Conservation (phyloP, 2,113 vertebrate species). For the Cathartes aura region DNA sequence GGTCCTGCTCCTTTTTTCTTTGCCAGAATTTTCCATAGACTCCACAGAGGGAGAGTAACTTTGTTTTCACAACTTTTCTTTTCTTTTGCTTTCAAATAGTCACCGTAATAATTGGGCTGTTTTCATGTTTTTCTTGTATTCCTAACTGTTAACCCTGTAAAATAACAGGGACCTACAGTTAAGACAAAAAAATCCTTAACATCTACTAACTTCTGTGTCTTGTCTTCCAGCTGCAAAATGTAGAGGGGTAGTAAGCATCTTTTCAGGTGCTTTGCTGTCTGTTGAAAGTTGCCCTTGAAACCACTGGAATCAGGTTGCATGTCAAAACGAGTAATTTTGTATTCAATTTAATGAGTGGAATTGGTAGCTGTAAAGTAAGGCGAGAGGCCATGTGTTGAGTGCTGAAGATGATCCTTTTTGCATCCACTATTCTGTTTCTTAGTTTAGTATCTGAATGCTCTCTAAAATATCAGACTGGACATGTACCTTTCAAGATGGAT, state of each 20-base stretch:
- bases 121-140: not conserved
- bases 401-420: not conserved
- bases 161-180: not conserved
- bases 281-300: not conserved
- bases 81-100: not conserved
- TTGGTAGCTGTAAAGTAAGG: not conserved
- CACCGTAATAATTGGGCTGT: not conserved
- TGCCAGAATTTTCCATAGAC: not conserved
- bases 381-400: fast-evolving
- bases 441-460: not conserved
- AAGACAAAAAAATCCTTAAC: not conserved
- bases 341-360: not conserved
- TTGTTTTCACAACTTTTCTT: not conserved
- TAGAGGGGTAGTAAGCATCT: not conserved
- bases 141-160: not conserved
- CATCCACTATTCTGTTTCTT: not conserved
- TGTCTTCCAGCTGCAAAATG: not conserved
- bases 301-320: not conserved
- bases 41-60: not conserved
- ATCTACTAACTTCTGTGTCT: not conserved
- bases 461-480: not conserved
- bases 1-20: not conserved
- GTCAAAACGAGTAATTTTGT: not conserved
- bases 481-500: not conserved
- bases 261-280: not conserved